phyloP scores from a whole-genome alignment of 1,140 invertebrate genomes.

The Dreissena polymorpha region DNA sequence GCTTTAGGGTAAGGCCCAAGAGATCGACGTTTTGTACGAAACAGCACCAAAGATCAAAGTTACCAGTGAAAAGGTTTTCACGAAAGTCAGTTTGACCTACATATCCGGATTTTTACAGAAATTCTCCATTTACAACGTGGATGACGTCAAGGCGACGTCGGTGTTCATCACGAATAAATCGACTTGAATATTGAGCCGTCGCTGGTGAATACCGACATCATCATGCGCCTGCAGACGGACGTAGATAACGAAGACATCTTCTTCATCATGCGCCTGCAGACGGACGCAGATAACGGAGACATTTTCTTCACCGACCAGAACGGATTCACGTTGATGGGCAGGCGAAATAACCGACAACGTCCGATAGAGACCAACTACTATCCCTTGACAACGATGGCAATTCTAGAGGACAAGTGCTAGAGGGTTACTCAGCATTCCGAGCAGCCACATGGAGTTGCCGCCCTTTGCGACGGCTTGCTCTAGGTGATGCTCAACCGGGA shows the following conservation, averaged over 20 bases:
- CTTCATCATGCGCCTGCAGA: too few relatives aligned
- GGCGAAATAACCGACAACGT: constrained; percentile 84
- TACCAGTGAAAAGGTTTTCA: constrained; percentile 82
- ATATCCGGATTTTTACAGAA: constrained; percentile 30
- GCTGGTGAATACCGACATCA: constrained; percentile 84
- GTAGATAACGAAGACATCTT: constrained; percentile 83
- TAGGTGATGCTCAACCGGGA: constrained; percentile 94
- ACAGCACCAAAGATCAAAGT: constrained; percentile 20
- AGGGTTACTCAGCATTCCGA: constrained; percentile 88
- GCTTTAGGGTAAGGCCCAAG: constrained; percentile 70
- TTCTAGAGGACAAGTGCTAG: constrained; percentile 87
- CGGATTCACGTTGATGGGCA: constrained; percentile 86
- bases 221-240: constrained; percentile 92
- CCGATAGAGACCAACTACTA: constrained; percentile 94
- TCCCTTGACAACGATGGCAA: constrained; percentile 90
- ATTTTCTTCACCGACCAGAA: constrained; percentile 96
- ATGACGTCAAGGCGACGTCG: constrained; percentile 78
- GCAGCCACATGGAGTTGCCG: constrained; percentile 91
- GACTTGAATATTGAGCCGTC: not conserved
- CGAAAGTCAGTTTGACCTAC: constrained; percentile 88
- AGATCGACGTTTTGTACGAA: constrained; percentile 33
- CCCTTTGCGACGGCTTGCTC: constrained; percentile 89
- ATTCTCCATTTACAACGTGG: constrained; percentile 13
- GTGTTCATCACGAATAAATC: constrained; percentile 87
- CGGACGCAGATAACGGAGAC: too few relatives aligned